Evolutionary conservation across 2,113 vertebrate species (phyloP).

Genomic region (Poeciliopsis prolifica): DNA sequence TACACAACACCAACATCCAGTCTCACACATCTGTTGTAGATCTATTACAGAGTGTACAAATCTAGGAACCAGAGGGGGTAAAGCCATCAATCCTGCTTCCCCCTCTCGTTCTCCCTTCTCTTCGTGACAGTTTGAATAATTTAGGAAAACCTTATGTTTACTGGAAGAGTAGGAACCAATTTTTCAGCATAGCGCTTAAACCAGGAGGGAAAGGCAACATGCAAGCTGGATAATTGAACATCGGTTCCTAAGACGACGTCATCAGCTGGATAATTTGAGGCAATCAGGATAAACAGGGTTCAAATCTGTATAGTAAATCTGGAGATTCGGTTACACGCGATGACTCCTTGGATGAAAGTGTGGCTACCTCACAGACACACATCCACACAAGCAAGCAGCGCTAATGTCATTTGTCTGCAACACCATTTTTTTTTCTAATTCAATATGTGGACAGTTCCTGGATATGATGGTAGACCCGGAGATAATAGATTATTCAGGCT

Average conservation of each 20-base stretch:
- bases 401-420: slow-evolving; percentile 37
- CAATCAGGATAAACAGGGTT: slow-evolving; percentile 19
- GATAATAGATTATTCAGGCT: slow-evolving; percentile 32
- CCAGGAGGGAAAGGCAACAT: slow-evolving; percentile 3
- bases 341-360: slow-evolving; percentile 34
- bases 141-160: slow-evolving; percentile 43
- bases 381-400: neutral
- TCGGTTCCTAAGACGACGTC: neutral
- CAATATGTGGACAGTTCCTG: slow-evolving; percentile 43
- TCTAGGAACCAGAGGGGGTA: slow-evolving; percentile 55
- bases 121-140: slow-evolving; percentile 21
- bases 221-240: slow-evolving; percentile 15
- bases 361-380: slow-evolving; percentile 15
- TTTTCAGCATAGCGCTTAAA: slow-evolving; percentile 30
- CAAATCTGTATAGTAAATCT: slow-evolving; percentile 31
- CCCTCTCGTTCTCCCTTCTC: slow-evolving; percentile 4
- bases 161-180: slow-evolving; percentile 32
- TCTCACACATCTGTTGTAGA: slow-evolving; percentile 63
- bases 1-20: slow-evolving; percentile 19
- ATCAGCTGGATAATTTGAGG: slow-evolving; percentile 11
- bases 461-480: slow-evolving; percentile 33
- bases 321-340: slow-evolving; percentile 54
- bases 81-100: slow-evolving; percentile 57
- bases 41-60: slow-evolving; percentile 54
- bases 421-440: slow-evolving; percentile 26